Conservation (phyloP, 2,113 vertebrate species). For the Corvus moneduloides region DNA sequence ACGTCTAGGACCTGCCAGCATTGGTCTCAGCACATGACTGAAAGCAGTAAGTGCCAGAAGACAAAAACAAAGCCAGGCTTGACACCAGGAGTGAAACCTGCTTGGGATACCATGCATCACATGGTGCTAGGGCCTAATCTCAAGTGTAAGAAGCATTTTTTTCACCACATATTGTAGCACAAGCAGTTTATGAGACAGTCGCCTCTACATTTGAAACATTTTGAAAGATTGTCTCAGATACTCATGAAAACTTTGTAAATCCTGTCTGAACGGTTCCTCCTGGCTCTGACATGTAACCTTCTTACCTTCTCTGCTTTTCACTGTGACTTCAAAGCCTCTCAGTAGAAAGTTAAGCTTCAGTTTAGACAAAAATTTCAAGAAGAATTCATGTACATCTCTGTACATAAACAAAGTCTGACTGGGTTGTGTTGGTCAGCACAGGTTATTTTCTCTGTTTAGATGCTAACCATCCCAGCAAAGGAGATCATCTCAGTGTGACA, state of each 20-base stretch:
- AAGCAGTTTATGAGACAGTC: neutral
- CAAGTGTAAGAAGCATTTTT: neutral
- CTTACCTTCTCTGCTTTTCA: conserved; percentile 10
- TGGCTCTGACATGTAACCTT: neutral
- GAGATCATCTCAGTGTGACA: neutral
- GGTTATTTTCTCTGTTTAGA: conserved; percentile 5
- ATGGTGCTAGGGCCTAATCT: neutral
- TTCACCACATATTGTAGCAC: neutral
- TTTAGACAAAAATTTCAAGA: neutral
- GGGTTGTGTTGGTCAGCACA: neutral
- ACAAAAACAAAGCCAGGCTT: neutral
- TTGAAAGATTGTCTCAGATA: neutral
- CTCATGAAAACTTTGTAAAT: neutral
- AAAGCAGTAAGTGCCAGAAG: neutral
- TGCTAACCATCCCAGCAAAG: neutral
- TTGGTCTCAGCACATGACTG: neutral
- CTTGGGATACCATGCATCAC: neutral
- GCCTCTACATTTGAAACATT: neutral
- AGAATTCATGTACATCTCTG: neutral
- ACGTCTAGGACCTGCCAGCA: neutral
- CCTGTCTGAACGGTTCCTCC: neutral
- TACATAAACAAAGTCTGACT: neutral
- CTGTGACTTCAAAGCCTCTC: neutral
- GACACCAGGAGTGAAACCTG: neutral
- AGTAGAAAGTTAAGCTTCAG: neutral